A percentile compares a stretch with the other conserved stretches of the same genome.
Evolutionary conservation across 2,888 invertebrate genomes (phyloP).

Genomic region (Macroteleia sp.): DNA sequence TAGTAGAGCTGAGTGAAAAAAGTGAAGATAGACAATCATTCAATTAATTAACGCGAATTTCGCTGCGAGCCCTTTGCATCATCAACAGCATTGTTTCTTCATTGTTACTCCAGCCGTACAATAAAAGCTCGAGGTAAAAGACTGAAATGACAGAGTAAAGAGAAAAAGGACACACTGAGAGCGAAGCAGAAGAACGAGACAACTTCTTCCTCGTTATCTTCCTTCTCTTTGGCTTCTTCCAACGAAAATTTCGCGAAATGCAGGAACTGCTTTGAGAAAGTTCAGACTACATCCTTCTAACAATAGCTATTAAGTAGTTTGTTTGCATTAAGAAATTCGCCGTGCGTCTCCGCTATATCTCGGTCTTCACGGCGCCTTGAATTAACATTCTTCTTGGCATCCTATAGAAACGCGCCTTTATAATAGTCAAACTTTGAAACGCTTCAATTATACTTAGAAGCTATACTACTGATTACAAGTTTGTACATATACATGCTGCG

Average conservation of each 20-base stretch:
- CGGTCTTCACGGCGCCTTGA: constrained; percentile 55
- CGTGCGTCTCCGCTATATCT: constrained; percentile 55
- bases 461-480: constrained; percentile 55
- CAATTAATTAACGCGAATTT: constrained; percentile 43
- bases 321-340: constrained; percentile 75
- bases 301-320: constrained; percentile 76
- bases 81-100: constrained; percentile 55
- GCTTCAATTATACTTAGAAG: constrained; percentile 62
- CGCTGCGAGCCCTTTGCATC: constrained; percentile 8
- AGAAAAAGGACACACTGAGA: constrained; percentile 30
- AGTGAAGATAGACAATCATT: constrained; percentile 28
- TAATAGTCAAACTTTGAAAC: constrained; percentile 64
- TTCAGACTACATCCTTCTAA: constrained; percentile 68
- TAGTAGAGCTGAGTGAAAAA: too few relatives aligned
- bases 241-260: constrained; percentile 52
- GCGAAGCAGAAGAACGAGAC: constrained; percentile 41
- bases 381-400: constrained; percentile 63
- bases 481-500: constrained; percentile 42
- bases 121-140: constrained; percentile 37
- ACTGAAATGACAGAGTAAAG: constrained; percentile 49
- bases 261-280: constrained; percentile 62
- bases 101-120: constrained; percentile 42
- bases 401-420: constrained; percentile 59
- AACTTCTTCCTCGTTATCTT: constrained; percentile 51
- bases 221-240: constrained; percentile 47